Percentiles rank a stretch among this genome's conserved stretches.
These are phyloP conservation scores for Leuctra nigra DNA, from an alignment of 2,888 invertebrate genomes.

Conservation along the genomic window DNA sequence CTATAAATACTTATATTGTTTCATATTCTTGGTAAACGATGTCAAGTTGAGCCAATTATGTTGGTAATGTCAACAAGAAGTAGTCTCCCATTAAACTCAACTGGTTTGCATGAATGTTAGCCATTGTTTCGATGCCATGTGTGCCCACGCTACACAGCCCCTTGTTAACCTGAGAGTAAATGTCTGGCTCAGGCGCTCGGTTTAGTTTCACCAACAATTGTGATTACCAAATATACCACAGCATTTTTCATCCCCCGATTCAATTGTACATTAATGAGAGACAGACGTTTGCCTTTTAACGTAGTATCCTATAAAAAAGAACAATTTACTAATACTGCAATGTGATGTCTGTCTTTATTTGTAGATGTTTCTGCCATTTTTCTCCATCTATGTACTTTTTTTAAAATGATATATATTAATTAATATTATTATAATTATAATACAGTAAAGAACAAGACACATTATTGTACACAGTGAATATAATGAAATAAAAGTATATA, in stretches of 20 bases:
- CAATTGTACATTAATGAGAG: constrained; percentile 23
- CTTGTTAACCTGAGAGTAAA: too few species aligned
- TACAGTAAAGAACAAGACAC: constrained; percentile 26
- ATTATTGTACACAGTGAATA: constrained; percentile 31
- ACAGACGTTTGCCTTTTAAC: constrained; percentile 21
- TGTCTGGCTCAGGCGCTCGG: too few species aligned
- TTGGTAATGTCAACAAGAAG: too few species aligned
- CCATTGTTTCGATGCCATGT: too few species aligned
- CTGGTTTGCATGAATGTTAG: too few species aligned
- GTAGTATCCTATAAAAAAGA: constrained; percentile 22
- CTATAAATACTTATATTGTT: too few species aligned
- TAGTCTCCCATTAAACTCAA: too few species aligned
- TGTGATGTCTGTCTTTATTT: constrained; percentile 24
- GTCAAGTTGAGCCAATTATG: too few species aligned
- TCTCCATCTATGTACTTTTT: constrained; percentile 30
- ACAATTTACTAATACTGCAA: constrained; percentile 16
- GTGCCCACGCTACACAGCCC: too few species aligned
- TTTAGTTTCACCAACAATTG: constrained; percentile 19
- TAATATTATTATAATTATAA: too few species aligned
- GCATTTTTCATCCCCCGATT: constrained; percentile 26
- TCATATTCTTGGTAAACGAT: too few species aligned
- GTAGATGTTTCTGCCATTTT: constrained; percentile 25
- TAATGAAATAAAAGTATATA: constrained; percentile 30
- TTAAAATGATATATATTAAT: constrained; percentile 26
- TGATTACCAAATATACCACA: constrained; percentile 23